These are phyloP conservation scores for Bombus consobrinus DNA, from an alignment of 1,140 invertebrate species.

Conservation along the genomic window DNA sequence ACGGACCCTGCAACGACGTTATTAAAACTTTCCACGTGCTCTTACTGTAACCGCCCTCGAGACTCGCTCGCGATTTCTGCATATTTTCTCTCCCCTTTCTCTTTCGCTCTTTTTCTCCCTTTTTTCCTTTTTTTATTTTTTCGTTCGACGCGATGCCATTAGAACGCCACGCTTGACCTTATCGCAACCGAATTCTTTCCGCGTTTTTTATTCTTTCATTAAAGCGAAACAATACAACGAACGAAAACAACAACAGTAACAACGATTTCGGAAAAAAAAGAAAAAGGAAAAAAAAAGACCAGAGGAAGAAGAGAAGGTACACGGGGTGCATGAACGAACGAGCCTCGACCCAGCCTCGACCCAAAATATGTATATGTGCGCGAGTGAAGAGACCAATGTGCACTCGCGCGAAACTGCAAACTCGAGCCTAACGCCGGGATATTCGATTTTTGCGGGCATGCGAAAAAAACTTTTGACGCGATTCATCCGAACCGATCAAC, in stretches of 20 bases:
- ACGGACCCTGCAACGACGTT: constrained; percentile 4
- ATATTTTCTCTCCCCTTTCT: neutral
- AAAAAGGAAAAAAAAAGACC: neutral
- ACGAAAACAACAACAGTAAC: neutral
- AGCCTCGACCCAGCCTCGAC: neutral
- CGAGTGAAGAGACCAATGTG: constrained; percentile 7
- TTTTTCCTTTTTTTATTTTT: neutral
- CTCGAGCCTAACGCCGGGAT: constrained; percentile 32
- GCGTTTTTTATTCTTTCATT: neutral
- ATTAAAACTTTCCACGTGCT: constrained; percentile 28
- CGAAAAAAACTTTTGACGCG: constrained; percentile 12
- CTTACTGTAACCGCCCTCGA: neutral
- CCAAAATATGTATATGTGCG: neutral
- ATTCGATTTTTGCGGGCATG: constrained; percentile 34
- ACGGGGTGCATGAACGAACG: neutral
- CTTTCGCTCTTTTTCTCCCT: neutral
- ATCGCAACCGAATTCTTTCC: neutral
- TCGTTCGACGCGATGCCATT: neutral
- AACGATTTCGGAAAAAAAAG: neutral
- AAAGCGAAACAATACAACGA: neutral
- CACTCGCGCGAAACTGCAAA: constrained; percentile 29
- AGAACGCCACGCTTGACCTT: neutral
- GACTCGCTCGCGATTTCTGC: neutral
- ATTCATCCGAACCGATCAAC: constrained; percentile 39
- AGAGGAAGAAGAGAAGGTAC: neutral